A percentile compares a stretch with the other conserved stretches of the same genome.
Evolutionary conservation across 2,797 vertebrate genomes (phyloP).

Genomic region (Esox masquinongy): DNA sequence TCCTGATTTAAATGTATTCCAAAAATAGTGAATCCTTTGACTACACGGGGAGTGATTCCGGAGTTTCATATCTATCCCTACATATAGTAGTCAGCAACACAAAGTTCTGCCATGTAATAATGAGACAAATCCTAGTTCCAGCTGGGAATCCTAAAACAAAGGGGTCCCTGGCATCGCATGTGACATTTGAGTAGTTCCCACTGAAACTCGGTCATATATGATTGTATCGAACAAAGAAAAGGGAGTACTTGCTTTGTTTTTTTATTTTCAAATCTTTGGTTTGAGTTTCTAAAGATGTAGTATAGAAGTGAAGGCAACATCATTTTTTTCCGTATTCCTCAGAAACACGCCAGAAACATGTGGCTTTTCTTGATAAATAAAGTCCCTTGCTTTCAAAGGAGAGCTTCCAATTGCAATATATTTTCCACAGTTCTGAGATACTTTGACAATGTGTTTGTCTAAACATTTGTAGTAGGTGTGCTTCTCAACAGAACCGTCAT

Average conservation of each 20-base stretch:
- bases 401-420: background rate
- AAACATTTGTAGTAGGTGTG: background rate
- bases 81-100: background rate
- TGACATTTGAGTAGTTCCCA: slow-evolving; percentile 11
- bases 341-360: background rate
- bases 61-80: background rate
- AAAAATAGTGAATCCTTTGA: background rate
- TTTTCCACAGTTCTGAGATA: background rate
- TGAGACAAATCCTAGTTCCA: background rate
- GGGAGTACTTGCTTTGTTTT: background rate
- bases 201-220: slow-evolving; percentile 19
- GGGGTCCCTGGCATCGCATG: background rate
- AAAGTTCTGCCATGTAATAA: background rate
- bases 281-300: background rate
- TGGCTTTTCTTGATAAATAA: slow-evolving; percentile 1
- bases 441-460: background rate
- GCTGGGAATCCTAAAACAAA: slow-evolving; percentile 1
- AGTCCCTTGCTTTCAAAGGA: background rate
- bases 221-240: background rate
- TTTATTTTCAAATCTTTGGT: background rate
- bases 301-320: background rate
- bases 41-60: background rate
- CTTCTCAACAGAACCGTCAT: background rate
- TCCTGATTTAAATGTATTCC: background rate
- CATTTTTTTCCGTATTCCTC: background rate